Conservation (phyloP, 2,888 invertebrate genomes). For the Herminia tarsipennalis region DNA sequence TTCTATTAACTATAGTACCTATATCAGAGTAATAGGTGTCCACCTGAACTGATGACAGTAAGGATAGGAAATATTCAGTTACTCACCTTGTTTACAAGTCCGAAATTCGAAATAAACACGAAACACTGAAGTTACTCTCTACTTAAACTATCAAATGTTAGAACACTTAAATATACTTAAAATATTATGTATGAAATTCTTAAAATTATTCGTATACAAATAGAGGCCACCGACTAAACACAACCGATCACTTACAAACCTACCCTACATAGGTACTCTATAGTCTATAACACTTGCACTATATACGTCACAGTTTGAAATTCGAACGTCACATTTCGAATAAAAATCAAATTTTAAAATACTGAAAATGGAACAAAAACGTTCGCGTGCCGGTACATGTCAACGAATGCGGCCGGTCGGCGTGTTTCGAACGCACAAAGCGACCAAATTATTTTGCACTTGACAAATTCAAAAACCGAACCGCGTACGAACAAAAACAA, state of each 20-base stretch:
- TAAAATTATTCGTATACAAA: constrained; percentile 48
- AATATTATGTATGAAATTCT: constrained; percentile 17
- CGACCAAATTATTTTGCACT: constrained; percentile 52
- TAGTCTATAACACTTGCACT: constrained; percentile 36
- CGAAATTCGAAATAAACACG: not conserved
- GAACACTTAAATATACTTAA: constrained; percentile 19
- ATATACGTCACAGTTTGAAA: constrained; percentile 34
- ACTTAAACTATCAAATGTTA: constrained; percentile 6
- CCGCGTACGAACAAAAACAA: constrained; percentile 47
- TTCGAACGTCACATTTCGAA: constrained; percentile 64
- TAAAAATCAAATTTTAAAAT: constrained; percentile 56
- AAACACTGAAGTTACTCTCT: constrained; percentile 17
- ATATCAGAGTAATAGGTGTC: too few relatives aligned
- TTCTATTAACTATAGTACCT: too few relatives aligned
- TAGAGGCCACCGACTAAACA: constrained; percentile 48
- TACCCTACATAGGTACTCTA: constrained; percentile 19
- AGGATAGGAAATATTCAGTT: not conserved
- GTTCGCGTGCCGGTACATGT: constrained; percentile 82
- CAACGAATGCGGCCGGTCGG: constrained; percentile 75
- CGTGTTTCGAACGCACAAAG: constrained; percentile 65
- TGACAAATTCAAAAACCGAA: constrained; percentile 34
- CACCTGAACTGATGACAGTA: too few relatives aligned
- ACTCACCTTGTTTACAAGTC: constrained; percentile 25
- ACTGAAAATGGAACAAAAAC: constrained; percentile 75
- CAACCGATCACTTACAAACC: constrained; percentile 40